Base-by-base conservation (phyloP, 2,888 invertebrate genomes). In the Eledone cirrhosa region DNA sequence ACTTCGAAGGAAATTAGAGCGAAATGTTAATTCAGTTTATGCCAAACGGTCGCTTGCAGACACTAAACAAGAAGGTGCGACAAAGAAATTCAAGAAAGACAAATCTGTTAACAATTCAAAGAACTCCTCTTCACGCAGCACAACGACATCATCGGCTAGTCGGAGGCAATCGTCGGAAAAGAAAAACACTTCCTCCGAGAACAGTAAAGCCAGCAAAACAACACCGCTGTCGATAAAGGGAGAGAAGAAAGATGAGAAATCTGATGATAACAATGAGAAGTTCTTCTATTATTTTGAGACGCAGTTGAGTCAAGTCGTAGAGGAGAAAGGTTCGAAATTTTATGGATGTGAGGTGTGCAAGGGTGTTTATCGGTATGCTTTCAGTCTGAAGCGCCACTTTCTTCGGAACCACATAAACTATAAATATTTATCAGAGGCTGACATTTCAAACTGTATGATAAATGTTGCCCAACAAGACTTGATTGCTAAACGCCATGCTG, bases 321-420 rank as follows among this genome's bases (percentile, higher is more conserved):
- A 77, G 53, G 48, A 47, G 27, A 78, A 82, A 27, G 92, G 77
- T 88, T 91, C 78, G 92, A 93, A 84, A 89, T 91, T 77, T 90
- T 92, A 85, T 89, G 92, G 83, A 77, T 92, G 92, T 88, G 92
- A 92, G 83, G 89, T 92, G n/a, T 92, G 92, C 85, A 84, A 87
- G 2, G 90, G 91, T 2, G 87, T 90, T 3, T 92, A 92, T 83
- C 88, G 91, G 69, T 91, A 92, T 80, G 90, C 91, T 33, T 92
- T 92, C 82, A 92, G 92, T 82, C 86, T 92, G 16, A 92, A 92
- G 81, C 87, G 92, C 53, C 92, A 93, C 84, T 92, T 91, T 82
- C 84, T 92, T 48, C 88, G 92, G 33, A 90, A 89, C 80, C 92
- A 92, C 83, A 89, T 92, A 59, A 92, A 92, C 83, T 89, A 89